A percentile compares a stretch with the other conserved stretches of the same genome.
Evolutionary conservation across 2,113 vertebrate genomes (phyloP).

Genomic region (Megaceryle maxima): DNA sequence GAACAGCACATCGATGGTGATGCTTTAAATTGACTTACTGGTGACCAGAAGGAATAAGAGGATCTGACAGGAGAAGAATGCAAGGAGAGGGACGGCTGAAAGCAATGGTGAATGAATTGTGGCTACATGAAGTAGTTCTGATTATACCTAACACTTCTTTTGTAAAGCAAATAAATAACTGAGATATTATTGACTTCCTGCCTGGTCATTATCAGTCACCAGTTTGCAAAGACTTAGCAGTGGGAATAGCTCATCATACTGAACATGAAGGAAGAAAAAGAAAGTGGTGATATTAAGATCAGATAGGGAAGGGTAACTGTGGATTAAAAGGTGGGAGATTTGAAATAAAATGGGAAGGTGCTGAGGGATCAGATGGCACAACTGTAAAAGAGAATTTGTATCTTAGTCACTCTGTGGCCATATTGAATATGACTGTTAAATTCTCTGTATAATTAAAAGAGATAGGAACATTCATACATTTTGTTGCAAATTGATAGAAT

Average conservation of each 20-base stretch:
- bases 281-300: background rate
- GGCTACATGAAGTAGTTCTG: background rate
- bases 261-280: background rate
- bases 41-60: background rate
- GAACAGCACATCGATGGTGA: background rate
- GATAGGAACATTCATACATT: conserved; percentile 66
- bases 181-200: background rate
- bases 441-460: conserved; percentile 71
- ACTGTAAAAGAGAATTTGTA: background rate
- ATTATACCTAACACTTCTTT: background rate
- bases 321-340: background rate
- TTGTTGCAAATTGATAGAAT: conserved; percentile 76
- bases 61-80: background rate
- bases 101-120: accelerated
- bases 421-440: conserved; percentile 62
- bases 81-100: background rate
- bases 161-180: background rate
- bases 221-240: background rate
- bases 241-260: background rate
- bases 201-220: background rate
- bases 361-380: background rate
- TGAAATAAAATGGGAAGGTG: background rate
- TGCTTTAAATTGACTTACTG: background rate
- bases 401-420: conserved; percentile 36
- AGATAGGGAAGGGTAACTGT: background rate